Base-by-base conservation (phyloP, 30 jellyfish, hydroid and myxozoan species). In the Chrysaora quinquecirrha region DNA sequence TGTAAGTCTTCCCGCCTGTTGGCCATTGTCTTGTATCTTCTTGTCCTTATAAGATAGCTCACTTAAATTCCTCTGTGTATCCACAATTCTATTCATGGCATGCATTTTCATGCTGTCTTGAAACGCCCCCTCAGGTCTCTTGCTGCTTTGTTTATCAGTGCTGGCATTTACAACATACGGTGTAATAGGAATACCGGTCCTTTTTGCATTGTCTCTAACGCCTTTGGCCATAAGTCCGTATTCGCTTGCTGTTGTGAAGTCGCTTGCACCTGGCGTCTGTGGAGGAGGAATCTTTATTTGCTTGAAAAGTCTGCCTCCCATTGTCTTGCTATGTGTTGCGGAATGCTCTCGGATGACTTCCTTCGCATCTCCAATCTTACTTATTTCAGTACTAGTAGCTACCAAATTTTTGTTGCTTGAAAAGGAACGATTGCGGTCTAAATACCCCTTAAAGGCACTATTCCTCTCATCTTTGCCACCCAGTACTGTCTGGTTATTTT, bases 231-330 rank as follows among this genome's bases (percentile, higher is more conserved):
- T 2, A 2, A 52, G 29, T 3, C 27, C 68, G 19, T 25, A 52
- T 3, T 19, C 68, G 2, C 68, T 16, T 52, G 24, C 68, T 2
- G 68, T 3, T 52, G 68, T 19, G 68, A 52, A 52, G 68, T 19
- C 68, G 9, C 68, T 20, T 20, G 25, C 68, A 10, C 68, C 68
- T 10, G 68, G 12, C 25, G 68, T 52, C 68, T 52, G 68, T 25
- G 68, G 68, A 52, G 68, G 68, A 52, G 68, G 25, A 9, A 4
- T 52, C 19, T 16, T 20, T 19, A 52, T 2, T 52, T 10, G 12
- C 29, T 20, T 52, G 68, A 10, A 52, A 4, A 10, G 27, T 4
- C 24, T 52, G 9, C 6, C 68, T 16, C 27, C 2, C 24, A 52
- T 12, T 3, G 68, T 3, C 19, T 16, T 10, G 58, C 58, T 43